Base-by-base conservation (phyloP, 1,140 invertebrate species). In the Eumaeus atala region DNA sequence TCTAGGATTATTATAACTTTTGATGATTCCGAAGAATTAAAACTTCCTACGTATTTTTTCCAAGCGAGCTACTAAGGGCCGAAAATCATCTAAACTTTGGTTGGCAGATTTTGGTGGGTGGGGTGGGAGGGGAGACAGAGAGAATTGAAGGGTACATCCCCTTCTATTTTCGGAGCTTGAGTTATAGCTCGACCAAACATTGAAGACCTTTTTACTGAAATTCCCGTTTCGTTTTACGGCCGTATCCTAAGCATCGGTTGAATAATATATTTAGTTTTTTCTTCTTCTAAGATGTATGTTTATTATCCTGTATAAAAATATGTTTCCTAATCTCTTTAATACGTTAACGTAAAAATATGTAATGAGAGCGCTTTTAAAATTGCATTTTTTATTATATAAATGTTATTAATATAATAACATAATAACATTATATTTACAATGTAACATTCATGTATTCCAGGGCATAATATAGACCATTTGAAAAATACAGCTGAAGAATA, bases 181-280 rank as follows among this genome's bases (percentile, higher is more conserved):
- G 67, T 79, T 84, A 84, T 85, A 82, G 74, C 69, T 70, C 74
- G 77, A 73, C 78, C 78, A 77, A 83, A 76, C 71, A 75, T 76
- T 83, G 71, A 77, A 83, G 79, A 80, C 73, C 82, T 79, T 82
- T 74, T 78, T 83, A 79, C 76, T 67, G 74, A 83, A 83, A 75
- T 84, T 74, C 67, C 59, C 74, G 71, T 79, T 77, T 59, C 70
- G 71, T 77, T 84, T 83, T 85, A 82, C 79, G 79, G 78, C 66
- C 59, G 59, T 62, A 68, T 78, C 70, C 72, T 84, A 72, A 84
- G 74, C 67, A 69, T 71, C 54, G 72, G 70, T 68, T 61, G 68
- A 60, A 70, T 83, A 80, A 82, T 83, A 82, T 76, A 85, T 85
- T 44, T 44, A 14, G 40, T 16, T 44, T 44, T 40, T 40, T 44